A percentile compares a stretch with the other conserved stretches of the same genome.
Evolutionary conservation across 2,888 invertebrate species (phyloP).

Genomic region (Andrena fulva): DNA sequence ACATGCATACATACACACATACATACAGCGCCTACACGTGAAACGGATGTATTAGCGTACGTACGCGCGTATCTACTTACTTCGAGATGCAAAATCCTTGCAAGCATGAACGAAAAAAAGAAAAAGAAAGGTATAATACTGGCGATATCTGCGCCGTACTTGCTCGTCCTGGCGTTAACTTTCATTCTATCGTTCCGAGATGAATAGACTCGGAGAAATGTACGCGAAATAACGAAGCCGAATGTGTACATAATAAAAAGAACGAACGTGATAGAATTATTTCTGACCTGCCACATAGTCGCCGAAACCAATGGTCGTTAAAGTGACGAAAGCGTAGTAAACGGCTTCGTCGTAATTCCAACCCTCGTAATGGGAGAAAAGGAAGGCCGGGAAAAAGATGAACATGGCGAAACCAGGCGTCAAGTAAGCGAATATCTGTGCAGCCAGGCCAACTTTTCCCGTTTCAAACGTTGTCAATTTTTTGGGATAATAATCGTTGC

Average conservation of each 20-base stretch:
- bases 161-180: background rate
- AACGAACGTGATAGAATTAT: background rate
- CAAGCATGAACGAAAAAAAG: background rate
- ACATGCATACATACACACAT: too few species aligned
- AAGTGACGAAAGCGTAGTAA: constrained; percentile 94
- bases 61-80: background rate
- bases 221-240: background rate
- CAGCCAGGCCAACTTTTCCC: constrained; percentile 90
- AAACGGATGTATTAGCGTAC: background rate
- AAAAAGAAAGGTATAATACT: background rate
- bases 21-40: background rate
- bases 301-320: constrained; percentile 97
- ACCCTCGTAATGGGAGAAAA: constrained; percentile 93
- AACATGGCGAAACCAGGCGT: constrained; percentile 95
- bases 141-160: background rate
- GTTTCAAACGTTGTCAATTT: constrained; percentile 79
- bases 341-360: constrained; percentile 94
- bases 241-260: background rate
- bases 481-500: constrained; percentile 80
- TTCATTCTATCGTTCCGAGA: background rate
- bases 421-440: constrained; percentile 93
- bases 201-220: background rate
- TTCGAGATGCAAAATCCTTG: constrained; percentile 2
- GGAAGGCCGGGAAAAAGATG: constrained; percentile 93
- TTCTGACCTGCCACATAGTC: constrained; percentile 93